phyloP scores from a whole-genome alignment of 2,113 vertebrate species.

The Abramis brama region DNA sequence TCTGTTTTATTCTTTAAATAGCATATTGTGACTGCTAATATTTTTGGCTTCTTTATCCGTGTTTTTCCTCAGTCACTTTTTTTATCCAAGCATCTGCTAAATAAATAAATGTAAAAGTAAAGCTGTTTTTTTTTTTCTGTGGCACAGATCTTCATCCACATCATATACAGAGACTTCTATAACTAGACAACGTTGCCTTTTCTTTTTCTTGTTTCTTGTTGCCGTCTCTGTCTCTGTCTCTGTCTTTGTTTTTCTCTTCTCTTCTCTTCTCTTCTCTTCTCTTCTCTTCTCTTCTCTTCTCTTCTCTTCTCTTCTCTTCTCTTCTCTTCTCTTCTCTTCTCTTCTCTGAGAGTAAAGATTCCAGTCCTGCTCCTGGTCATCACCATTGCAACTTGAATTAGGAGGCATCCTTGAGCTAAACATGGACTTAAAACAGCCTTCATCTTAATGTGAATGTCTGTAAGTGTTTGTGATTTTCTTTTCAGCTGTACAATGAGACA shows the following conservation, averaged over 20 bases:
- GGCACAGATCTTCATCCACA: neutral
- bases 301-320: too few species aligned
- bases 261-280: too few species aligned
- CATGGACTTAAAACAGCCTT: constrained; percentile 44
- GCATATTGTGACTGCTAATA: neutral
- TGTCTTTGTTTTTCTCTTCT: too few species aligned
- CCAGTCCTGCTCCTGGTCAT: constrained; percentile 41
- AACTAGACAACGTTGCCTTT: too few species aligned
- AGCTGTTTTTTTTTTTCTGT: neutral
- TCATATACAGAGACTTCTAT: neutral
- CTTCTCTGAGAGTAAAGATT: constrained; percentile 39
- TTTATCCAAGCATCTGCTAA: neutral
- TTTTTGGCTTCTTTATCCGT: neutral
- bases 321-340: too few species aligned
- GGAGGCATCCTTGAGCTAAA: constrained; percentile 39
- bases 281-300: too few species aligned
- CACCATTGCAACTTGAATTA: constrained; percentile 56
- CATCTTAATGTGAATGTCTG: neutral
- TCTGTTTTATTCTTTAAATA: too few species aligned
- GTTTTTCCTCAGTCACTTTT: neutral
- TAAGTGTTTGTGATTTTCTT: constrained; percentile 13
- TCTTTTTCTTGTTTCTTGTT: too few species aligned
- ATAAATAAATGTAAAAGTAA: neutral
- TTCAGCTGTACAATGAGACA: neutral
- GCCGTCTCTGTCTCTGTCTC: too few species aligned